Percentiles rank a stretch among this genome's conserved stretches.
phyloP scores from a whole-genome alignment of 1,140 invertebrate genomes.

The Caerostris darwini region DNA sequence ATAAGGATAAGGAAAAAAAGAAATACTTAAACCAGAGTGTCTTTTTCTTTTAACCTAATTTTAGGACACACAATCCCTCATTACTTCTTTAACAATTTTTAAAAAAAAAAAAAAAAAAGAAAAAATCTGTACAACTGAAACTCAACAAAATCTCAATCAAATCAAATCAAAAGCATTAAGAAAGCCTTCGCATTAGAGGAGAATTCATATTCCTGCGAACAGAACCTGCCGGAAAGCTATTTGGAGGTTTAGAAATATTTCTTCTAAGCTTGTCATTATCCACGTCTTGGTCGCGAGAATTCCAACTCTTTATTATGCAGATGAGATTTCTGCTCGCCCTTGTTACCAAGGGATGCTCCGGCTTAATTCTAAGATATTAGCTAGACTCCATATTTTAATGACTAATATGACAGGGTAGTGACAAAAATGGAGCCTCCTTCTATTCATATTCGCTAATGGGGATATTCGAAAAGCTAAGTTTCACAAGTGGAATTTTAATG shows the following conservation, averaged over 20 bases:
- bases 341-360: not conserved
- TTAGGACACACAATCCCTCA: not conserved
- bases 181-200: not conserved
- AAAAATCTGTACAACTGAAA: not conserved
- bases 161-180: not conserved
- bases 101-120: not conserved
- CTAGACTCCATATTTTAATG: slow-evolving; percentile 22
- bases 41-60: not conserved
- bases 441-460: slow-evolving; percentile 15
- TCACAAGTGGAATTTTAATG: not conserved
- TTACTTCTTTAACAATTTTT: not conserved
- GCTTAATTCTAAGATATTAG: slow-evolving; percentile 19
- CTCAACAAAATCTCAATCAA: not conserved
- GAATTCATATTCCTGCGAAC: not conserved
- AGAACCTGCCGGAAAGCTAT: not conserved
- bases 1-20: too few relatives aligned
- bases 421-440: not conserved
- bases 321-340: not conserved
- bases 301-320: slow-evolving; percentile 21
- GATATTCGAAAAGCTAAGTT: not conserved
- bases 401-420: slow-evolving; percentile 11
- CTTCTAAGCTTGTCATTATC: not conserved
- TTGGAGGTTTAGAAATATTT: not conserved
- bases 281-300: not conserved
- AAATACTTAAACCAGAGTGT: not conserved